Evolutionary conservation across 2,113 vertebrate species (phyloP).

Genomic region (Chiloscyllium plagiosum): DNA sequence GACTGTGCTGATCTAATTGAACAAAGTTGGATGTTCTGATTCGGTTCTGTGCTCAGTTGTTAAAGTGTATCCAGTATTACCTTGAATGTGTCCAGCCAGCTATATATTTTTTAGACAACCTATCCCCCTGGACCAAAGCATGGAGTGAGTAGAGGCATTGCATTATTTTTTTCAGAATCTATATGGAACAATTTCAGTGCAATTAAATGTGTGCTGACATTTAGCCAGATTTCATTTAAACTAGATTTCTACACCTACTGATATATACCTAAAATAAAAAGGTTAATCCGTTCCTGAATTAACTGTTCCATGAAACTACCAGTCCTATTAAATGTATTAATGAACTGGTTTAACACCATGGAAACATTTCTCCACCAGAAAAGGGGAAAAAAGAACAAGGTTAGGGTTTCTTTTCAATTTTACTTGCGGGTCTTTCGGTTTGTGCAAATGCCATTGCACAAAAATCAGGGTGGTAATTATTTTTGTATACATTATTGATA

Average conservation of each 20-base stretch:
- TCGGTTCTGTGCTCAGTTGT: constrained; percentile 18
- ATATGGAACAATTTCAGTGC: constrained; percentile 33
- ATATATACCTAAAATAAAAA: constrained; percentile 36
- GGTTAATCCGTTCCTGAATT: constrained; percentile 35
- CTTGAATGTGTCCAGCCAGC: constrained; percentile 33
- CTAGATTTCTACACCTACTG: constrained; percentile 32
- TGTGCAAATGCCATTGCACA: background rate
- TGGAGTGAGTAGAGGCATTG: constrained; percentile 10
- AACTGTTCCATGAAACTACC: constrained; percentile 33
- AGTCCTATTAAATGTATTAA: constrained; percentile 27
- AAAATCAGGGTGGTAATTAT: background rate
- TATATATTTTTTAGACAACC: constrained; percentile 36
- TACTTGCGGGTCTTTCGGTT: background rate
- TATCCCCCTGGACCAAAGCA: constrained; percentile 34
- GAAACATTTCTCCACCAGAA: constrained; percentile 19
- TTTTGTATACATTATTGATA: background rate
- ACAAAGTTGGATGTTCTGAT: constrained; percentile 26
- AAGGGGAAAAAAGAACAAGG: background rate
- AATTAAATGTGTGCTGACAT: constrained; percentile 35
- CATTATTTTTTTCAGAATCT: constrained; percentile 32
- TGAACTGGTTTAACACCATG: constrained; percentile 33
- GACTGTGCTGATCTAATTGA: constrained; percentile 36
- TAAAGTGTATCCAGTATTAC: constrained; percentile 28
- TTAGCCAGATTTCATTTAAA: constrained; percentile 34
- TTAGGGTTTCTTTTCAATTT: constrained; percentile 16